Evolutionary conservation across 2,888 invertebrate genomes (phyloP).

Genomic region (Ophion ventricosus): DNA sequence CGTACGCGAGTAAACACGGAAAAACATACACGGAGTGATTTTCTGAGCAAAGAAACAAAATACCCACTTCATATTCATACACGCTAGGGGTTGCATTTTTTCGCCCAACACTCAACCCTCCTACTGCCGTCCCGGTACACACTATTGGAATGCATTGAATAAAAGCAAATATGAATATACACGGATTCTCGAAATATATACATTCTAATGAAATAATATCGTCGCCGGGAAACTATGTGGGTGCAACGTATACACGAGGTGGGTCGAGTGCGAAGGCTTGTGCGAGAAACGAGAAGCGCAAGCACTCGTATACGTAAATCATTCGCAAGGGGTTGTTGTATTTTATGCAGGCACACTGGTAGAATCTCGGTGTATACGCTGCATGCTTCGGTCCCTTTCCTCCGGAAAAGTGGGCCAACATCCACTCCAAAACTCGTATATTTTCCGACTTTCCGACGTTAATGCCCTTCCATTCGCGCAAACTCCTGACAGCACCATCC

Average conservation of each 20-base stretch:
- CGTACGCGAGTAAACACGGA: not conserved
- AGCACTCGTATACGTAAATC: constrained; percentile 61
- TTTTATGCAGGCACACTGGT: constrained; percentile 61
- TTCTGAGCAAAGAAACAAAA: constrained; percentile 27
- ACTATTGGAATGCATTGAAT: constrained; percentile 57
- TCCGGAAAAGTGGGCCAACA: constrained; percentile 65
- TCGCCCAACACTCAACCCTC: not conserved
- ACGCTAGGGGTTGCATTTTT: not conserved
- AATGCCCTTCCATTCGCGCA: constrained; percentile 58
- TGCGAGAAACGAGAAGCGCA: constrained; percentile 42
- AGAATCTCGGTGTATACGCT: constrained; percentile 60
- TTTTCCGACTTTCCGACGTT: constrained; percentile 59
- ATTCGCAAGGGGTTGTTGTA: constrained; percentile 64
- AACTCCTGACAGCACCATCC: constrained; percentile 35
- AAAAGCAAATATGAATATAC: constrained; percentile 58
- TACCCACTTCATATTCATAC: constrained; percentile 40
- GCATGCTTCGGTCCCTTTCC: constrained; percentile 47
- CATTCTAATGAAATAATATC: constrained; percentile 65
- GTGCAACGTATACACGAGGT: constrained; percentile 43
- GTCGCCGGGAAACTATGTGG: constrained; percentile 56
- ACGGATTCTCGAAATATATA: constrained; percentile 48
- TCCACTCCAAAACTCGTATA: constrained; percentile 65
- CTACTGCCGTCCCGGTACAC: not conserved
- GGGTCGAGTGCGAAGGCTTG: constrained; percentile 27
- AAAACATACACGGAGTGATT: constrained; percentile 26